Base-by-base conservation (phyloP, 2,113 vertebrate genomes). In the Motacilla alba region DNA sequence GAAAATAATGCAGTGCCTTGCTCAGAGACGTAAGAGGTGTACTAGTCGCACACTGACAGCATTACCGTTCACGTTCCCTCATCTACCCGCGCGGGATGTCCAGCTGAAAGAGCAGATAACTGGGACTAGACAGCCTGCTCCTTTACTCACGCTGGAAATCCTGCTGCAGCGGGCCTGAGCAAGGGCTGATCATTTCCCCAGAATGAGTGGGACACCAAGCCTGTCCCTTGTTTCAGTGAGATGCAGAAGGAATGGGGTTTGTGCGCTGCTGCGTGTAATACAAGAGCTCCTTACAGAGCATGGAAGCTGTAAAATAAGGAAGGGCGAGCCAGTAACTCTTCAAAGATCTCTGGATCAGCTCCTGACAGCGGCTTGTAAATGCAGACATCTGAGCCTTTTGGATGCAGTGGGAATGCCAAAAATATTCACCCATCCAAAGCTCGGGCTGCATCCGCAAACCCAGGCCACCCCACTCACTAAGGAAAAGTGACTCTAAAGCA, bases 1-100 rank as follows among this genome's bases (percentile, higher is more conserved):
- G 64, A 94, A 94, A 80, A 67, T 85, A 96, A 94, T 91, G 59
- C 94, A 95, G 10, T 91, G 58, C 43, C 87, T 95, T 66, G 28
- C 81, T 80, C 67, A n/a, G 78, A 90, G 84, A 82, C 84, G 69
- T 78, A 11, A 89, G 91, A 88, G 59, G 63, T 83, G 70, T 31
- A 10, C 58, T 13, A 70, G 66, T 64, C 74, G 59, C 87, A 91
- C 27, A 39, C 63, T 73, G 67, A 69, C 72, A 93, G 50, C n/a
- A 15, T 13, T 46, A n/a, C 15, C 1, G 58, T 28, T 87, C 78
- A 3, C 10, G 74, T 16, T 69, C 31, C 67, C 78, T 79, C 63
- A 15, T 69, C 75, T 14, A 33, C 63, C 80, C 63, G 24, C 72
- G 37, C 0, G 0, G 68, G 83, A 64, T 19, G 78, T 17, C 50